Base-by-base conservation (phyloP, 2,888 invertebrate species). In the Meghimatium bilineatum region DNA sequence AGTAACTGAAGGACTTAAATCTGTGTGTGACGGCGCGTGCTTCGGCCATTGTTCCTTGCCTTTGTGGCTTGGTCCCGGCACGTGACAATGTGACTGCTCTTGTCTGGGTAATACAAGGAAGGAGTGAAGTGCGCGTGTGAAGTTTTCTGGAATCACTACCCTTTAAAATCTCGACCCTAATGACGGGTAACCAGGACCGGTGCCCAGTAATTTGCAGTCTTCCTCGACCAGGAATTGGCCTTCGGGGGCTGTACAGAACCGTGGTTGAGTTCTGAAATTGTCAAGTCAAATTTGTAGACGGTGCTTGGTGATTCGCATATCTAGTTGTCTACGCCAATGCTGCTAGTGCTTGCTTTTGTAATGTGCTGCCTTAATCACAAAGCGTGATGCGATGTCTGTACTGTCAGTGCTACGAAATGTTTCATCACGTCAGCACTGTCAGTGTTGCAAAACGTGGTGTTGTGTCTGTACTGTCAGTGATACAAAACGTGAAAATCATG, bases 51-150 rank as follows among this genome's bases (percentile, higher is more conserved):
- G 72, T 80, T 29, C n/a, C 14, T n/a, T 23, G 44, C 26, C 32
- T 63, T 75, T 75, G 81, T 81, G 44, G 60, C 44, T 23, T n/a
- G 26, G 38, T 36, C 32, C 14, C 75, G 10, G 75, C 81, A 75
- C 81, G 81, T 75, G 81, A 74, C 44, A 36, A 32, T 60, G 34
- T 63, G 49, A 38, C 81, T 34, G 75, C 49, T 32, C 81, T 66
- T 74, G 81, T 81, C 75, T 74, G 74, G 74, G 74, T 74, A 74
- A n/a, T n/a, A 74, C 63, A 63, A 81, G 44, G 66, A 29, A 75
- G 8, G n/a, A 38, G 17, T 72, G 38, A 38, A 81, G 81, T 38
- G 44, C 66, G 75, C 81, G 75, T 81, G 81, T 75, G 81, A 66
- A 44, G 52, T 26, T n/a, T 44, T 63, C n/a, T 49, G 63, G 74